A percentile compares a stretch with the other conserved stretches of the same genome.
phyloP scores from a whole-genome alignment of 2,888 invertebrate species.

The Rhyacophila evoluta region DNA sequence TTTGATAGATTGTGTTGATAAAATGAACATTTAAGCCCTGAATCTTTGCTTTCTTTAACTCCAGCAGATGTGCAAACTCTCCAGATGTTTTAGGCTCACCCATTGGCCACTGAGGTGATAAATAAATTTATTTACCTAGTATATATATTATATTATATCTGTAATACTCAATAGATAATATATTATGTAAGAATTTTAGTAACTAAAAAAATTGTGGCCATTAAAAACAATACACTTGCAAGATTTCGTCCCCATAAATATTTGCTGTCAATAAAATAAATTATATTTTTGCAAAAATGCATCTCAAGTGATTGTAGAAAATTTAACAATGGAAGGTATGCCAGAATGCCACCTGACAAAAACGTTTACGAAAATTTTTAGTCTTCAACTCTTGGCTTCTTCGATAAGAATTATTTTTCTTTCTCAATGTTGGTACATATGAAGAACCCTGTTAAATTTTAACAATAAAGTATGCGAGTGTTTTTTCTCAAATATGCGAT shows the following conservation, averaged over 20 bases:
- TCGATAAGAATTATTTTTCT: not conserved
- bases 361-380: not conserved
- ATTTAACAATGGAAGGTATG: constrained; percentile 19
- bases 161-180: no score
- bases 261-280: not conserved
- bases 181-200: not conserved
- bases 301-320: not conserved
- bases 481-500: not conserved
- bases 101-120: no score
- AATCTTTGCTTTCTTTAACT: no score
- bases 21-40: no score
- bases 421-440: not conserved
- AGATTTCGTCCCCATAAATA: not conserved
- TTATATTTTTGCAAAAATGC: constrained; percentile 11
- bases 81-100: no score
- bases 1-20: no score
- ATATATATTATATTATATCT: no score
- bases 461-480: not conserved
- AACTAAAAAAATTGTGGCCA: not conserved
- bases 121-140: no score
- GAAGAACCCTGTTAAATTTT: not conserved
- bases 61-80: no score
- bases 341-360: not conserved
- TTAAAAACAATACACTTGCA: not conserved
- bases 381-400: not conserved